These are phyloP conservation scores for Carassius carassius DNA, from an alignment of 2,113 vertebrate species.

Conservation along the genomic window DNA sequence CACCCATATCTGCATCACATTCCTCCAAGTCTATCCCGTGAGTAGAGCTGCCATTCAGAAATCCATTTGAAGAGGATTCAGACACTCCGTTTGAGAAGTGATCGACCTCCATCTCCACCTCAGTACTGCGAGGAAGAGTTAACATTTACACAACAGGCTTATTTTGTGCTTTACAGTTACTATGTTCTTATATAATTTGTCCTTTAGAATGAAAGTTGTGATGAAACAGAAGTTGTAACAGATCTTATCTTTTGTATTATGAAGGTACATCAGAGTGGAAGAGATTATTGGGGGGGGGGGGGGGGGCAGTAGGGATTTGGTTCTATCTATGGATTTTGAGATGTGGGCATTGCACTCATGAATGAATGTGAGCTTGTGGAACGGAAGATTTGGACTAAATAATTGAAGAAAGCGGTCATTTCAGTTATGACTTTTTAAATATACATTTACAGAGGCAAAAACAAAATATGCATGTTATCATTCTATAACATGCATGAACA, in stretches of 20 bases:
- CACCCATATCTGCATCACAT: slow-evolving; percentile 98
- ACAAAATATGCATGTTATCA: no score
- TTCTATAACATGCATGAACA: neutral
- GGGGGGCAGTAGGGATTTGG: no score
- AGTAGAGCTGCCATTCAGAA: slow-evolving; percentile 96
- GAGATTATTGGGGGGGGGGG: neutral
- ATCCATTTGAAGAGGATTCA: slow-evolving; percentile 95
- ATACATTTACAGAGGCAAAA: neutral
- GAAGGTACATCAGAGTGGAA: neutral
- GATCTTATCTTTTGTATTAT: neutral
- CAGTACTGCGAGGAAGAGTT: slow-evolving; percentile 73
- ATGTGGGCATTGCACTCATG: no score
- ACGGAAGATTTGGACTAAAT: neutral
- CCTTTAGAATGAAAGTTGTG: neutral
- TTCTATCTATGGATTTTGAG: no score
- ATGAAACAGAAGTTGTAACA: neutral
- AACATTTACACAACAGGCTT: neutral
- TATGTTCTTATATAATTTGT: neutral
- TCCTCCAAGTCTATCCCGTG: slow-evolving; percentile 91
- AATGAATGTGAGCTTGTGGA: neutral
- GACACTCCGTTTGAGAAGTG: slow-evolving; percentile 96
- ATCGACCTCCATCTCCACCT: slow-evolving; percentile 98
- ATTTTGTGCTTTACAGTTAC: neutral
- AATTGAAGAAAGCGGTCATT: neutral
- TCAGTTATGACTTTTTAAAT: neutral